These are phyloP conservation scores for Mus caroli DNA, from an alignment of 2,797 vertebrate genomes.

Conservation along the genomic window DNA sequence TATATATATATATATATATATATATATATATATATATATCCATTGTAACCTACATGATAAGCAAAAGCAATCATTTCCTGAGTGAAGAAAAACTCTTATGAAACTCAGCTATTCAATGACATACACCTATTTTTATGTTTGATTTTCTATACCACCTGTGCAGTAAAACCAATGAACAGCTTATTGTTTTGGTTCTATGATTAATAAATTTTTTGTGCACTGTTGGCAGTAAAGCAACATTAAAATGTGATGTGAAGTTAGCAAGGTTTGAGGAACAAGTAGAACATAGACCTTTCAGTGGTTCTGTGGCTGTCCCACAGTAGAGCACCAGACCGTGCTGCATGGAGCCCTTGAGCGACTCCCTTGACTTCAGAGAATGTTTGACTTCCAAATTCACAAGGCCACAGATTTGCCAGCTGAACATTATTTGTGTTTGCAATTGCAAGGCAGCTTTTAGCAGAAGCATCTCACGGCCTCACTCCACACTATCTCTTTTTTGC, in stretches of 20 bases:
- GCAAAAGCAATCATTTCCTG: constrained; percentile 58
- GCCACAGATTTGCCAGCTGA: not conserved
- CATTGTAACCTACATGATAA: constrained; percentile 30
- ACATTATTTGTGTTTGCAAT: not conserved
- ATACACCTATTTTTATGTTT: constrained; percentile 38
- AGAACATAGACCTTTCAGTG: fast-evolving
- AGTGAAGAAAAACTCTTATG: not conserved
- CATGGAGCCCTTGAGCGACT: not conserved
- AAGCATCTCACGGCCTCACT: not conserved
- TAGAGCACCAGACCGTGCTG: too few species aligned
- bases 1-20: not conserved
- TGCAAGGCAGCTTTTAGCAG: not conserved
- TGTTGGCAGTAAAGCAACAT: constrained; percentile 39
- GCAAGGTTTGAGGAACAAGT: not conserved
- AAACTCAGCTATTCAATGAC: constrained; percentile 2
- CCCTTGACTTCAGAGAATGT: not conserved
- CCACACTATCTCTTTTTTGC: not conserved
- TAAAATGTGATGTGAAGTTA: not conserved
- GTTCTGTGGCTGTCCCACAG: fast-evolving
- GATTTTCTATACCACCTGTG: not conserved
- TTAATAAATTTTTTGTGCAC: not conserved
- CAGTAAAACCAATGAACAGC: constrained; percentile 70
- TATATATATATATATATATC: not conserved
- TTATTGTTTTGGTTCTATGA: constrained; percentile 83
- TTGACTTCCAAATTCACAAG: not conserved